phyloP scores from a whole-genome alignment of 2,113 vertebrate genomes.

The Oreocharis arfaki region DNA sequence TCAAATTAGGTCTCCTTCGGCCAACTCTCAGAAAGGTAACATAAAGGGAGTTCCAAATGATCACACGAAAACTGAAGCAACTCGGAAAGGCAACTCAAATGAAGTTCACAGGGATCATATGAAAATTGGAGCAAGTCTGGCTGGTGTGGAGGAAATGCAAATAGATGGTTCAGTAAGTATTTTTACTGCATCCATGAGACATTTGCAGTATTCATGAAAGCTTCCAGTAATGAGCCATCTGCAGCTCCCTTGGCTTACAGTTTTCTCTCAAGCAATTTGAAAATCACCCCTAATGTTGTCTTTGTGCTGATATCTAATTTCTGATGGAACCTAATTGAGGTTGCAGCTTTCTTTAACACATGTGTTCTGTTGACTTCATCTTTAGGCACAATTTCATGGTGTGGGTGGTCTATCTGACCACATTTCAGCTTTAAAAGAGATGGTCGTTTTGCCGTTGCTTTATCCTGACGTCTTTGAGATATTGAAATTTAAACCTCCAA shows the following conservation, averaged over 20 bases:
- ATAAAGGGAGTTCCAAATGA: conserved; percentile 81
- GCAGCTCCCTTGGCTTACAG: neutral
- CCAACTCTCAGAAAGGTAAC: conserved; percentile 82
- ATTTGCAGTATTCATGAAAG: neutral
- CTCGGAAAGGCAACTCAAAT: conserved; percentile 64
- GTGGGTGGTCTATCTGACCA: conserved; percentile 88
- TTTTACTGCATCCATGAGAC: neutral
- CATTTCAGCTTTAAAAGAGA: conserved; percentile 91
- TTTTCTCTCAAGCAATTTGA: neutral
- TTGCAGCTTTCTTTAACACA: neutral
- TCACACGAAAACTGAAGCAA: conserved; percentile 43
- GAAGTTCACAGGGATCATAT: conserved; percentile 84
- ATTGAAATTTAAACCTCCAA: conserved; percentile 92
- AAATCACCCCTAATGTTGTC: neutral
- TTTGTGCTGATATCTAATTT: neutral
- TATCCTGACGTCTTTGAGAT: conserved; percentile 95
- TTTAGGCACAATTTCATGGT: conserved; percentile 85
- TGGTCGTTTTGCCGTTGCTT: conserved; percentile 92
- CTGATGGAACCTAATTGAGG: neutral
- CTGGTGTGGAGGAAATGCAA: conserved; percentile 87
- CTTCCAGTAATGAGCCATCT: neutral
- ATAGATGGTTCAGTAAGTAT: conserved; percentile 84
- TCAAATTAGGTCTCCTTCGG: conserved; percentile 77
- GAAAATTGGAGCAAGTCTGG: conserved; percentile 86
- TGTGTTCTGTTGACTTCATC: neutral